These are phyloP conservation scores for Bujurquina vittata DNA, from an alignment of 2,113 vertebrate species.

Conservation along the genomic window DNA sequence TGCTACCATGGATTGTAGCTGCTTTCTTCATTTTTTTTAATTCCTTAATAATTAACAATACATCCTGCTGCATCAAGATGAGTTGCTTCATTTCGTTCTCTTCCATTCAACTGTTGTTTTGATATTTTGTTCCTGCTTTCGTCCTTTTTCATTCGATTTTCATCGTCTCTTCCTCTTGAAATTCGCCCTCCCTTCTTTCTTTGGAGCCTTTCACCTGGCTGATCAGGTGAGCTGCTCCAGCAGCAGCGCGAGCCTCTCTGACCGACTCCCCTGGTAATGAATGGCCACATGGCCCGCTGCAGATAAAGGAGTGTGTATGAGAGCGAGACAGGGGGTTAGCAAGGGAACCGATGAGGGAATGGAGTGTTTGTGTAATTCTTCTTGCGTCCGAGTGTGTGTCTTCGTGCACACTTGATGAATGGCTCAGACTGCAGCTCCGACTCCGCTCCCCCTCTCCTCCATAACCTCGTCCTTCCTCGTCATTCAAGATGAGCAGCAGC, in stretches of 20 bases:
- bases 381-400: constrained; percentile 19
- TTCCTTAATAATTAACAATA: neutral
- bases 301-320: constrained; percentile 29
- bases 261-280: constrained; percentile 35
- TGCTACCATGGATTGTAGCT: neutral
- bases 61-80: neutral
- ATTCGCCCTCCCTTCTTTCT: neutral
- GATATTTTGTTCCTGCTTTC: neutral
- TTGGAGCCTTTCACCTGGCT: constrained; percentile 6
- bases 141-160: neutral
- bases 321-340: neutral
- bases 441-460: constrained; percentile 49
- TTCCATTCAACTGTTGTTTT: neutral
- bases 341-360: neutral
- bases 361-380: constrained; percentile 23
- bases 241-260: neutral
- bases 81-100: neutral
- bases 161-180: neutral
- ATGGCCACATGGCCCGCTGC: neutral
- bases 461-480: constrained; percentile 79
- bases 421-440: constrained; percentile 54
- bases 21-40: neutral
- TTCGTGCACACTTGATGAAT: constrained; percentile 58
- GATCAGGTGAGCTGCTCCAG: constrained; percentile 4
- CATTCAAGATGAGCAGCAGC: constrained; percentile 60